phyloP scores from a whole-genome alignment of 2,888 invertebrate genomes.

The Zygothrica quintamaculata region DNA sequence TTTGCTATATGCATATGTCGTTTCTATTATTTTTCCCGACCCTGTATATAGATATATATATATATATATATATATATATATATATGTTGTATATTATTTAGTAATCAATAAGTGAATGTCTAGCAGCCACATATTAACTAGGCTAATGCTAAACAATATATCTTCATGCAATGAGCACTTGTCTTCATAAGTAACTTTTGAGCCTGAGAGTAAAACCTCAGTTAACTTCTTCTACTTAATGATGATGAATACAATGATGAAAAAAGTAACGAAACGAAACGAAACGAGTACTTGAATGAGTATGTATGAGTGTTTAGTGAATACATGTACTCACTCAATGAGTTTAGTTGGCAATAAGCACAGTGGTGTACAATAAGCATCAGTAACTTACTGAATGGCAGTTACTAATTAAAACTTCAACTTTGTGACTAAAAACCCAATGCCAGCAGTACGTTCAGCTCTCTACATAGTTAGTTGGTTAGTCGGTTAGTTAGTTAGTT shows the following conservation, averaged over 20 bases:
- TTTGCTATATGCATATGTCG: too few relatives aligned
- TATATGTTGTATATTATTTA: constrained; percentile 8
- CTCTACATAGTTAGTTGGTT: too few relatives aligned
- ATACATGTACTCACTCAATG: too few relatives aligned
- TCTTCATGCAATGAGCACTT: neutral
- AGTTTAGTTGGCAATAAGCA: neutral
- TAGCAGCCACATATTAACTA: neutral
- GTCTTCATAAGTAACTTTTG: neutral
- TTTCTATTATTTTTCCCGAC: too few relatives aligned
- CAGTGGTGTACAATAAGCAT: constrained; percentile 10
- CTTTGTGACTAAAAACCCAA: constrained; percentile 8
- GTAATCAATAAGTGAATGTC: neutral
- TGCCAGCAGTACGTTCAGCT: too few relatives aligned
- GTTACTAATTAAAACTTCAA: constrained; percentile 24
- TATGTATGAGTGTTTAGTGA: neutral
- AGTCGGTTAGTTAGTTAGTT: too few relatives aligned
- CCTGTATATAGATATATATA: neutral
- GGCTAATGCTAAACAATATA: neutral
- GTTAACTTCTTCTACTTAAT: neutral
- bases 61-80: constrained; percentile 1
- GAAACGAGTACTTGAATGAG: too few relatives aligned
- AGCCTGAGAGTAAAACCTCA: neutral
- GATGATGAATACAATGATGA: too few relatives aligned
- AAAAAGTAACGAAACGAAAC: too few relatives aligned
- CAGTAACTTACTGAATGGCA: constrained; percentile 1